These are phyloP conservation scores for Drosophila siamana DNA, from an alignment of 2,888 invertebrate species.

Conservation along the genomic window DNA sequence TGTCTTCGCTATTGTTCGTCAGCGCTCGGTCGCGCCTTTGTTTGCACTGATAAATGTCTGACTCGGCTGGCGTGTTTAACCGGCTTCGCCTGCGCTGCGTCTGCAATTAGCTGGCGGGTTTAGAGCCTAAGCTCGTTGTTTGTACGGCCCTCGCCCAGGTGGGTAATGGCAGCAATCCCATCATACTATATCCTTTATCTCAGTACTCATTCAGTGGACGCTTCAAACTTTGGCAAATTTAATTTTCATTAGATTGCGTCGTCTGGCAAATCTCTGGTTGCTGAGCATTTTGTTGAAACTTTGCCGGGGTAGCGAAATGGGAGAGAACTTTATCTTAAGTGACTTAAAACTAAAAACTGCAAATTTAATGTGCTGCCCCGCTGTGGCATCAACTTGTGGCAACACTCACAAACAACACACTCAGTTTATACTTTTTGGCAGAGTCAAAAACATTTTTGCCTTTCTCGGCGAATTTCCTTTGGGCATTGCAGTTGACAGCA, in stretches of 20 bases:
- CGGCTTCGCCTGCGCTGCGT: constrained; percentile 12
- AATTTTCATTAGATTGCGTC: constrained; percentile 73
- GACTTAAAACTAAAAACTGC: constrained; percentile 77
- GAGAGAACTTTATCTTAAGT: constrained; percentile 69
- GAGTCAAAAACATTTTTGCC: constrained; percentile 60
- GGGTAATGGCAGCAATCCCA: background rate
- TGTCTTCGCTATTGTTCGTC: constrained; percentile 33
- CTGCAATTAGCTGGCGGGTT: constrained; percentile 51
- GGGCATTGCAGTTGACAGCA: constrained; percentile 81
- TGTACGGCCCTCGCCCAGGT: background rate
- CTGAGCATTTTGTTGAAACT: constrained; percentile 31
- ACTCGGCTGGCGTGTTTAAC: constrained; percentile 30
- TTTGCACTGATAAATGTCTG: constrained; percentile 48
- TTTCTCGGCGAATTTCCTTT: constrained; percentile 75
- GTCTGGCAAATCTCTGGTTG: constrained; percentile 47
- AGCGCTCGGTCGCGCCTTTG: constrained; percentile 20
- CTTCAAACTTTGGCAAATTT: constrained; percentile 62
- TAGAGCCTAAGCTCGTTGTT: constrained; percentile 9
- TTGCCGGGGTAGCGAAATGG: constrained; percentile 4
- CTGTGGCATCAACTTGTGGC: constrained; percentile 72
- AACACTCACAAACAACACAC: constrained; percentile 41
- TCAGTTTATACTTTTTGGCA: constrained; percentile 64
- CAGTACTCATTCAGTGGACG: too few species aligned
- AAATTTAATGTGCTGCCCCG: constrained; percentile 77
- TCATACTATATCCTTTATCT: background rate